Evolutionary conservation across 2,113 vertebrate genomes (phyloP), one percentile per base, ranked within the genome.

Genomic region (Pygoscelis antarcticus): DNA sequence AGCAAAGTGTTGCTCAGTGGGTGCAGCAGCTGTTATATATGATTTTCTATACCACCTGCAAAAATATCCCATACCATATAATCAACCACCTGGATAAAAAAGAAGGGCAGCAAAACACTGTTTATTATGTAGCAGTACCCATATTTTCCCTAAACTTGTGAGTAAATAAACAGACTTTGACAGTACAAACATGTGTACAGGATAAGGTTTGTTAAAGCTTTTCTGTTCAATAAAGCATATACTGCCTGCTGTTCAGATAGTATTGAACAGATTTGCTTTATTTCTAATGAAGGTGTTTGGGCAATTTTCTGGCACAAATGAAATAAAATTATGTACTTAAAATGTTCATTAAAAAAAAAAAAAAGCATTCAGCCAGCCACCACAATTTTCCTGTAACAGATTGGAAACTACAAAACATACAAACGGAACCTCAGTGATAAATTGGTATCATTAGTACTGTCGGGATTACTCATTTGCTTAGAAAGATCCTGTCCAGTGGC

Each of bases 1-100:
- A 98, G 92, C 81, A 95, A 98, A 98, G 93, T 90, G 86, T 94
- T 96, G 95, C 97, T 97, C 97, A 94, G 98, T 97, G 93, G 96
- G 96, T 93, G 94, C 95, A 98, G 91, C 97, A 98, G 97, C 97
- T 98, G 97, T 89, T 97, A 96, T 98, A 97, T 97, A 98, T 91
- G 96, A 97, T 98, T 98, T 98, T 96, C 96, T 98, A 98, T 98
- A 98, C 96, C 98, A 98, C 98, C 98, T 98, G 98, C 94, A 97
- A 98, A 98, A 97, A 97, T 95, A 97, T 92, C 94, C 92, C 96
- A 97, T 98, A 98, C 96, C 95, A 72, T 98, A 96, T 98, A 98
- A 98, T 98, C 98, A 98, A 93, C 96, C 98, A 98, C 97, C 98
- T 98, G 98, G 97, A 89, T 91, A 94, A 98, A 96, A 97, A 96